Base-by-base conservation (phyloP, 2,797 vertebrate species). In the Thripadectes ignobilis region DNA sequence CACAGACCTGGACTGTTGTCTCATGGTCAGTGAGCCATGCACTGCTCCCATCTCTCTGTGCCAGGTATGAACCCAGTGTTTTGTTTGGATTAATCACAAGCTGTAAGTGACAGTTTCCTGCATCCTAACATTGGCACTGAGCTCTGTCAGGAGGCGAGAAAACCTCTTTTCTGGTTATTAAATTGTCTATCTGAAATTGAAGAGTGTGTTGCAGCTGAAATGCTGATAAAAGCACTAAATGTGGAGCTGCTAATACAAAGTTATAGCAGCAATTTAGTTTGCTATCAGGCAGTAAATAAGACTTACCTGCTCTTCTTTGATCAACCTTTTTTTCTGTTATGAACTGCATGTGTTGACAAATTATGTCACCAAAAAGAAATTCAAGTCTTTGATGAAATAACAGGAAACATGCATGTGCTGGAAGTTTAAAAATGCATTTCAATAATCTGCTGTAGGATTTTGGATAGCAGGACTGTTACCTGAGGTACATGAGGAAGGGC, bases 301-400 rank as follows among this genome's bases (percentile, higher is more conserved):
- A 92, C 36, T 89, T 97, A 95, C 93, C 85, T 94, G 88, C 88
- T 95, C 27, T 57, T 93, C 96, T 97, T 97, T 97, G 97, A 97
- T 97, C 96, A 94, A 26, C 77, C 63, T 49, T 91, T 91, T 91
- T 76, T 79, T 83, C 67, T 85, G 65, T 73, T 85, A 84, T 3
- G 16, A 96, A 10, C 62, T 67, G 81, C 66, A 26, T 90, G 71
- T 93, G 93, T 74, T 95, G 89, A 97, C 93, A 96, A 97, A 97
- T 95, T 74, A 75, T 87, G 83, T 94, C 88, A 96, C 88, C 39
- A 46, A 45, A 87, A 92, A 89, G 92, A 94, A 90, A 81, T 74
- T 41, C n/a, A 24, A 75, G 69, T 30, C 88, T 96, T 97, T 97
- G 95, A 95, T 95, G 83, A 88, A 96, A 89, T 89, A 81, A 94